Evolutionary conservation across 2,797 vertebrate species (phyloP).

Genomic region (Bryconaethiops microstoma): DNA sequence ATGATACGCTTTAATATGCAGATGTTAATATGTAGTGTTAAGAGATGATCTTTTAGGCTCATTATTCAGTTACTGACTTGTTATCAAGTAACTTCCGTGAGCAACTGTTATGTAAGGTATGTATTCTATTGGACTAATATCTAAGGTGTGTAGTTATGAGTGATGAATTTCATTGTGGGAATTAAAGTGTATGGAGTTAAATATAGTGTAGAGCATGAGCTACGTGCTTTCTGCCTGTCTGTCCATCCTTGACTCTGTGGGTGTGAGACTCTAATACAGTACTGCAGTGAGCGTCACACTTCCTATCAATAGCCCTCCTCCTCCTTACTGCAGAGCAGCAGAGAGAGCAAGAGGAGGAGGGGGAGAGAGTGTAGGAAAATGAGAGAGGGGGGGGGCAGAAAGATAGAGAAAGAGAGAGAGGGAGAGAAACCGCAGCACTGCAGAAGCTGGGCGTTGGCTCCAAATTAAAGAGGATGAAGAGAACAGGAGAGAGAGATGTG

Average conservation of each 20-base stretch:
- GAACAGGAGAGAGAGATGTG: constrained; percentile 2
- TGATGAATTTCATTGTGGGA: not conserved
- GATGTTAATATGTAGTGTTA: too few relatives aligned
- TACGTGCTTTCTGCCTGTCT: constrained; percentile 13
- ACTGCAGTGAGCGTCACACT: constrained; percentile 43
- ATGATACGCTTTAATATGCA: too few relatives aligned
- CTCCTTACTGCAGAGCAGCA: constrained; percentile 52
- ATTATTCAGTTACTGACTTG: not conserved
- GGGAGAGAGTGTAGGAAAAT: constrained; percentile 29
- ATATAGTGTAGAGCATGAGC: not conserved
- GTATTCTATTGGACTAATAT: not conserved
- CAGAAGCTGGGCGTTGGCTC: constrained; percentile 59
- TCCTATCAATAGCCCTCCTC: constrained; percentile 24
- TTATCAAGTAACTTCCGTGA: too few relatives aligned
- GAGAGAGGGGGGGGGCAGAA: constrained; percentile 32
- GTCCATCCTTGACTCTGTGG: not conserved
- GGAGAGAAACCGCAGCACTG: constrained; percentile 50
- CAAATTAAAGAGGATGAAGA: constrained; percentile 24
- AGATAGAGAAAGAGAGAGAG: constrained; percentile 44
- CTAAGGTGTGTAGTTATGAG: not conserved
- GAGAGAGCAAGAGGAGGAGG: constrained; percentile 48
- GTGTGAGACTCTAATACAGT: constrained; percentile 26
- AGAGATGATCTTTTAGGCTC: too few relatives aligned
- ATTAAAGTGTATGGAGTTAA: not conserved
- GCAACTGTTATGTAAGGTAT: not conserved